Evolutionary conservation across 2,113 vertebrate genomes (phyloP).

Genomic region (Entelurus aequoreus): DNA sequence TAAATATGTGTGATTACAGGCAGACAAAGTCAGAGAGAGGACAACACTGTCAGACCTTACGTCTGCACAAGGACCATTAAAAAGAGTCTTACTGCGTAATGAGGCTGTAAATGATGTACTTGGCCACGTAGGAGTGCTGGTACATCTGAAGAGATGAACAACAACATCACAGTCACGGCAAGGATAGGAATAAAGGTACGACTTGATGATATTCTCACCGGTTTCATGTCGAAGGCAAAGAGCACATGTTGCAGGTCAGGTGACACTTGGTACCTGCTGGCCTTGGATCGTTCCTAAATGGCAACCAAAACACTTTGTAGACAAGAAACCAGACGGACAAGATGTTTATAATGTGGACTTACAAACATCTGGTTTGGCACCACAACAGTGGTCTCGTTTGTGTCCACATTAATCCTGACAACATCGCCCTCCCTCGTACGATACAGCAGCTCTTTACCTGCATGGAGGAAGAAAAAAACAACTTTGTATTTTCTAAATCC

Average conservation of each 20-base stretch:
- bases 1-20: background rate
- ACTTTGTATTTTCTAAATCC: background rate
- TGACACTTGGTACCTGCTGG: conserved; percentile 85
- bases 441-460: conserved; percentile 88
- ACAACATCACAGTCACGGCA: background rate
- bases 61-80: background rate
- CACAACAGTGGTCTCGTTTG: conserved; percentile 69
- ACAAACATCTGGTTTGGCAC: conserved; percentile 92
- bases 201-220: conserved; percentile 68
- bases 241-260: conserved; percentile 87
- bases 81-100: conserved; percentile 63
- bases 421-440: conserved; percentile 80
- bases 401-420: conserved; percentile 78
- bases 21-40: conserved; percentile 1
- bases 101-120: conserved; percentile 86
- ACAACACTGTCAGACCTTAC: no score
- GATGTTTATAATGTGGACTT: conserved; percentile 64
- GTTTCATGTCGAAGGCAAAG: conserved; percentile 83
- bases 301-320: background rate
- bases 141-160: conserved; percentile 78
- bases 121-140: conserved; percentile 83
- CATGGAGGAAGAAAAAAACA: background rate
- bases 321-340: background rate
- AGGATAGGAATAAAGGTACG: background rate
- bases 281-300: conserved; percentile 81